Evolutionary conservation across 2,888 invertebrate genomes (phyloP), one percentile per base, ranked within the genome.

Genomic region (Diachrysia chrysitis): DNA sequence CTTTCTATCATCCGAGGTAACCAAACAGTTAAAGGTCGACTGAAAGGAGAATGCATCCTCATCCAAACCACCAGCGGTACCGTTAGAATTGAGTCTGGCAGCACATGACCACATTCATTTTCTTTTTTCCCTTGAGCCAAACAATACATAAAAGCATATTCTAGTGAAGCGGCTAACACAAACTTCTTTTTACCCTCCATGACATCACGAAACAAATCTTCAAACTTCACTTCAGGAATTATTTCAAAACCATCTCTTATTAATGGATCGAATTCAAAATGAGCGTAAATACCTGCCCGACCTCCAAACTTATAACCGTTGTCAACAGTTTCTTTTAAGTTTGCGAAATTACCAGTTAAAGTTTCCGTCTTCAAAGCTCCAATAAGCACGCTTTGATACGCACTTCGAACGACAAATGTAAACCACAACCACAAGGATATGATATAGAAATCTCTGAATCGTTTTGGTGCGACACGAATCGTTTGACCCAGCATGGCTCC

Each of bases 371-470:
- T 93, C 5, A 93, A 58, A 9, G 93, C 91, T 17, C 90, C 90
- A 51, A 93, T 93, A 4, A 93, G 81, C 4, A 93, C 92, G 66
- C 92, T 93, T 75, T 93, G 93, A 64, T 93, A 93, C 10, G 90
- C 92, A 71, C 86, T 93, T 46, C 93, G 87, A 5, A 93, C 84
- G 1, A 92, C 90, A 69, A 93, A 93, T 0, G 92, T 90, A 29
- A 93, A 93, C 92, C 91, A 92, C 61, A 93, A 78, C 93, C 93
- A 93, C 23, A 93, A 63, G 19, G 85, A 78, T 16, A 93, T 78
- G 10, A 93, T 85, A 64, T 93, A 93, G 64, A 92, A 91, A 79
- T 93, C 93, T 70, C 93, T 81, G 53, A 93, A 93, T n/a, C 86
- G 84, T 71, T 72, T 86, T 2, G 92, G 93, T 12, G 83, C 79